Evolutionary conservation across 2,797 vertebrate species (phyloP), one percentile per base, ranked within the genome.

Genomic region (Cheirogaleus major): DNA sequence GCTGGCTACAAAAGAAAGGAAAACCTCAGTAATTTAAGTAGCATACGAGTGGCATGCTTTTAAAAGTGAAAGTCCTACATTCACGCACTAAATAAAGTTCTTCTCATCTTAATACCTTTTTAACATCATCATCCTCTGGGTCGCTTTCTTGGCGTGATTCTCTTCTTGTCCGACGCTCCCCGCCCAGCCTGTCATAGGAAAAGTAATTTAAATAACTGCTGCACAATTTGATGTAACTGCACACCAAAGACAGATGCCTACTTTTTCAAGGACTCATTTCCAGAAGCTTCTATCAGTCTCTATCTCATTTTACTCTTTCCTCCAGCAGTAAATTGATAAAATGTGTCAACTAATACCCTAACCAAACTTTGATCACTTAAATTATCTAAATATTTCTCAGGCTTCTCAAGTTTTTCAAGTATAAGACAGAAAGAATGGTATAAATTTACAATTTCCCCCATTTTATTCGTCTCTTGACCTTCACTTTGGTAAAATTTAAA

Each of bases 91-190:
- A 15, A 32, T 17, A 7, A 90, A 85, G 38, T 76, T 93, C 43
- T 73, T 89, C 73, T 73, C 69, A 89, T 83, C 52, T 91, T 52
- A 25, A 4, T 98, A 99, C 99, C 98, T 99, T 99, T 98, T 99
- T 99, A 96, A 99, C 99, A 98, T 99, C 99, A 97, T 99, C 99
- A 90, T 99, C 99, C 98, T 99, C 99, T 98, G 99, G 99, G 98
- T 99, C 99, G 95, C 99, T 99, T 99, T 99, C 99, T 98, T 99
- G 99, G 98, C 99, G 99, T 98, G 99, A 98, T 99, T 99, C 99
- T 99, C 99, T 99, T 98, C 99, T 99, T 97, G 99, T 99, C 98
- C 99, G 99, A 98, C 99, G 99, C 98, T 99, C 99, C 96, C 99
- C 99, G 55, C 99, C 99, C 99, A 99, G 99, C 99, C 99, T 99